Base-by-base conservation (phyloP, 2,888 invertebrate genomes). In the Saturnia japonica region DNA sequence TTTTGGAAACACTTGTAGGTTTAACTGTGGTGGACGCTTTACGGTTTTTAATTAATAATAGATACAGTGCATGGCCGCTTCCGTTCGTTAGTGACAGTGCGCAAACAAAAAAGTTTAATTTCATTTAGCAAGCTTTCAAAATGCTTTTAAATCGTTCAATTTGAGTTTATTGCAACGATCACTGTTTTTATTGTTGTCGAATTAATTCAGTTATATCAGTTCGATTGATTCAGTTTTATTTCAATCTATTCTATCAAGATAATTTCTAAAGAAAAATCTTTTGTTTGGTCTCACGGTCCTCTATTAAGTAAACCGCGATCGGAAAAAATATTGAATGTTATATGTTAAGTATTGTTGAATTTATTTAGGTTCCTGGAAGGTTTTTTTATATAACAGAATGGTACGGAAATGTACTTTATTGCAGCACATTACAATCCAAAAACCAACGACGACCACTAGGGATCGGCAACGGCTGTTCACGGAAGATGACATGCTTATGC, bases 41-140 rank as follows among this genome's bases (percentile, higher is more conserved):
- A 88, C 82, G 86, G 86, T 84, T 89, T 91, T 91, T 88, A 91
- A 91, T 91, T 91, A 91, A 90, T 90, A 90, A 90, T 87, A 88
- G 87, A 88, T 80, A 64, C 1, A 40, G n/a, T 6, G 25, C 9
- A n/a, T 9, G 8, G 64, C 40, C n/a, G 64, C n/a, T 40, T 64
- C 19, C 64, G 40, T n/a, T 64, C 40, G 64, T 64, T 64, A n/a
- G n/a, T 25, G n/a, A n/a, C 42, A 74, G 68, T 69, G 60, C 64
- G 57, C 73, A 67, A 74, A 51, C 47, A 47, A 62, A 69, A 62
- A 57, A n/a, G 70, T 72, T 79, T 45, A n/a, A 43, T 28, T 67
- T 67, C 57, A 80, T 79, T 83, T 88, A 83, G 84, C 81, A 82
- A 76, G 81, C 77, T 82, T 42, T 66, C n/a, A 64, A 47, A 62